These are phyloP conservation scores for Metellina segmentata DNA, from an alignment of 2,888 invertebrate species.

Conservation along the genomic window DNA sequence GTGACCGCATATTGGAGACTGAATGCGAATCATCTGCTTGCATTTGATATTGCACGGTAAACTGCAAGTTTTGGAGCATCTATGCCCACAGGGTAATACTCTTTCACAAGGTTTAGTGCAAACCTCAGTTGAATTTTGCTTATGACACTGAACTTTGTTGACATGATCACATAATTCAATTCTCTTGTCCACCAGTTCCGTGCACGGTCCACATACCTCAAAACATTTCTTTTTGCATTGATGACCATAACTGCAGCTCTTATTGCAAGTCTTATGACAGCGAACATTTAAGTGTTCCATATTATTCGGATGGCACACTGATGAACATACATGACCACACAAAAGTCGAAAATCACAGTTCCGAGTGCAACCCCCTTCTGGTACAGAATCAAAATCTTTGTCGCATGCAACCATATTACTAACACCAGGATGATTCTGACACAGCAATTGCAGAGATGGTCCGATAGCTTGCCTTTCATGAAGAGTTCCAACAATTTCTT, in stretches of 20 bases:
- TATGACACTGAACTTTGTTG: constrained; percentile 66
- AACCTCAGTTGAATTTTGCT: constrained; percentile 18
- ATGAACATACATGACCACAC: constrained; percentile 81
- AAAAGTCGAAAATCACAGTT: constrained; percentile 79
- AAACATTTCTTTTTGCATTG: constrained; percentile 62
- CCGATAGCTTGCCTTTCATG: constrained; percentile 66
- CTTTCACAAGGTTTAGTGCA: constrained; percentile 79
- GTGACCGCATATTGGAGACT: constrained; percentile 61
- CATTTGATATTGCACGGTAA: constrained; percentile 79
- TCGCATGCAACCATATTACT: constrained; percentile 56
- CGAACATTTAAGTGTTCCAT: constrained; percentile 36
- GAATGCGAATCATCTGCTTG: neutral
- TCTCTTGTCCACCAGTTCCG: constrained; percentile 32
- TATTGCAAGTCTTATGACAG: constrained; percentile 62
- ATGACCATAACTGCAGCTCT: constrained; percentile 46
- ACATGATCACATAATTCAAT: constrained; percentile 75
- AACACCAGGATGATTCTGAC: constrained; percentile 71
- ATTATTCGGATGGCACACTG: constrained; percentile 78
- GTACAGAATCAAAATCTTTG: constrained; percentile 68
- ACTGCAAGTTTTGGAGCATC: constrained; percentile 81
- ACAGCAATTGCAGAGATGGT: constrained; percentile 57
- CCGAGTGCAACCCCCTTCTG: constrained; percentile 79
- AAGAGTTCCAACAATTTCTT: constrained; percentile 53
- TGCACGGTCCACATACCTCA: constrained; percentile 66
- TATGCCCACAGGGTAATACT: constrained; percentile 80